Conservation (phyloP, 2,888 invertebrate species). For the Ormia ochracea region DNA sequence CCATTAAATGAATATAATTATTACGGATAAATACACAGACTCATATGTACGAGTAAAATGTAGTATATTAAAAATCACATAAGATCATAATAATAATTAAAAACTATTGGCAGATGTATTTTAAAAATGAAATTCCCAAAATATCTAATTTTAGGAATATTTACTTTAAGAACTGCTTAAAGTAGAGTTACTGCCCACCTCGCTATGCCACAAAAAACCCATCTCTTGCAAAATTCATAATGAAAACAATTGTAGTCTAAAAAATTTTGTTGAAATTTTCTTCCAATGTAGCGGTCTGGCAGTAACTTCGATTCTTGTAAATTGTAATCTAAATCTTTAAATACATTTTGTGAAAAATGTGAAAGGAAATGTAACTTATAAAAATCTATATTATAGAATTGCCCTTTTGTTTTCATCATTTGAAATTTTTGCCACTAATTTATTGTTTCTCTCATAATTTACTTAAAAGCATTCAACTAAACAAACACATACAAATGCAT, state of each 20-base stretch:
- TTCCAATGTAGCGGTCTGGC: no score
- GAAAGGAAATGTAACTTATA: neutral
- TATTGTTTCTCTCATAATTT: no score
- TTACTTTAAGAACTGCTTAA: neutral
- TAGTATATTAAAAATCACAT: neutral
- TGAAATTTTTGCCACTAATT: no score
- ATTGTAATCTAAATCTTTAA: neutral
- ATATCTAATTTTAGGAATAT: neutral
- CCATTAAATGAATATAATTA: neutral
- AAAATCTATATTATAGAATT: neutral
- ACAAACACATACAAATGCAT: no score
- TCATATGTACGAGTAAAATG: neutral
- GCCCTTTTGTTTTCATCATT: no score
- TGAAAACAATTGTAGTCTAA: no score
- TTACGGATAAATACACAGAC: neutral
- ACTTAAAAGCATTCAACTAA: no score
- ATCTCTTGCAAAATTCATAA: no score
- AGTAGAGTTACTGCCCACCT: no score
- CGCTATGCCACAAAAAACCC: no score
- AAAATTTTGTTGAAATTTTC: no score
- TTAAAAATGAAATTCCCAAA: neutral
- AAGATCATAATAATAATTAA: neutral
- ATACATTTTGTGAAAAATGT: neutral
- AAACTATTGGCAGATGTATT: neutral
- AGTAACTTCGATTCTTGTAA: neutral